Base-by-base conservation (phyloP, 92 coral and sea anemone genomes). In the Metridium senile region DNA sequence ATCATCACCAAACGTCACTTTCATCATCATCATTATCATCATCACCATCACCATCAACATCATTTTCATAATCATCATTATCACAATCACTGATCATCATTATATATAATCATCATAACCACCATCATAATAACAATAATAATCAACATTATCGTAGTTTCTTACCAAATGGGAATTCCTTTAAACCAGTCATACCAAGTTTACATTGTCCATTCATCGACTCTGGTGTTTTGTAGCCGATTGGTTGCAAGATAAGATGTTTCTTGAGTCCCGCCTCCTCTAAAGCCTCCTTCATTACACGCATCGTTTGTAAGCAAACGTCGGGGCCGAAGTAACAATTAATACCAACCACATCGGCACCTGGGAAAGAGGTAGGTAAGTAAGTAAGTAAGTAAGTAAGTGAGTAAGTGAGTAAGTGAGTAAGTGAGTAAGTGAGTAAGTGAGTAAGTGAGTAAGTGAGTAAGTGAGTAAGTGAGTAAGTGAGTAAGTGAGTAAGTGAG, bases 101-200 rank as follows among this genome's bases (percentile, higher is more conserved):
- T n/a, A n/a, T n/a, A n/a, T n/a, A n/a, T 39, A 39, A 39, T 4
- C 49, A 6, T 4, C 8, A 13, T 13, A 39, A 39, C 6, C 49
- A 39, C 49, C 8, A 39, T 6, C 49, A 13, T 13, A 13, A 4
- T 6, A 39, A 13, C 49, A 13, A 39, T 39, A 39, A 4, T 6
- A 4, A 4, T 4, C 49, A 39, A 13, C 49, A 39, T 4, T 13
- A 39, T 39, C 13, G 49, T 39, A 4, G 49, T 13, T 13, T 39
- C 21, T 69, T 73, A 92, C 97, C 93, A 13, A 85, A 92, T 28
- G 93, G 93, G 30, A 89, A 92, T 31, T 92, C 97, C 11, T 71
- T 80, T 2, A 89, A 33, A 23, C 89, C 89, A 29, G 82, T 74
- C 34, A 89, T 70, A 6, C 97, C 97, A 30, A 71, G 75, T 26